Base-by-base conservation (phyloP, 1,140 invertebrate species). In the Paraescarpia echinospica region DNA sequence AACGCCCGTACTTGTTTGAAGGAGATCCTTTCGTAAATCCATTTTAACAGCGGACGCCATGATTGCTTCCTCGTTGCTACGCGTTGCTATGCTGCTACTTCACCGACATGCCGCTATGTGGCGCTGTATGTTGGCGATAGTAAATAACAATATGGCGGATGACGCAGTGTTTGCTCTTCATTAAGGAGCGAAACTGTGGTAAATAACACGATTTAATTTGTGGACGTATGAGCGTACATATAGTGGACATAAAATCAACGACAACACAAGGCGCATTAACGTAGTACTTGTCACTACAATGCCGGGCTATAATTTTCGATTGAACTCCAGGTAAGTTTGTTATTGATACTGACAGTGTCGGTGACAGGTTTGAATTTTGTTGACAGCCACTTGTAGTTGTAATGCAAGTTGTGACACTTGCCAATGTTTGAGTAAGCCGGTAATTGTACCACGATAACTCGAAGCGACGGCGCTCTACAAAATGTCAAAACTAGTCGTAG, bases 1-100 rank as follows among this genome's bases (percentile, higher is more conserved):
- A 35, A 96, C 95, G 34, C 95, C 95, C 59, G 95, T 95, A 90
- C 95, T 96, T 35, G 96, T 96, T 90, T 95, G 94, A 92, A 93
- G 93, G 51, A 94, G 35, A 92, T 93, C 92, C 41, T 91, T 35
- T 48, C 91, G 34, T 34, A 35, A 34, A 90, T 90, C 89, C 89
- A 35, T 90, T 77, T 77, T 77, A 18, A 77, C 22, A 77, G 59
- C 59, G 59, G 59, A 14, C 59, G 59, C 59, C 59, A 77, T 77
- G 59, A 77, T 77, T 77, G 59, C 59, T 77, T 22, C 59, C 59
- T 77, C 22, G 59, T 77, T 77, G 59, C 59, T 77, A 77, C 27
- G 59, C 59, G 59, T 77, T 77, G 59, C 59, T 77, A 77, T 77
- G 14, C 59, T 77, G 59, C 59, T 77, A 77, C 59, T 77, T 77